phyloP scores from a whole-genome alignment of 2,113 vertebrate genomes.

The Ornithorhynchus anatinus region DNA sequence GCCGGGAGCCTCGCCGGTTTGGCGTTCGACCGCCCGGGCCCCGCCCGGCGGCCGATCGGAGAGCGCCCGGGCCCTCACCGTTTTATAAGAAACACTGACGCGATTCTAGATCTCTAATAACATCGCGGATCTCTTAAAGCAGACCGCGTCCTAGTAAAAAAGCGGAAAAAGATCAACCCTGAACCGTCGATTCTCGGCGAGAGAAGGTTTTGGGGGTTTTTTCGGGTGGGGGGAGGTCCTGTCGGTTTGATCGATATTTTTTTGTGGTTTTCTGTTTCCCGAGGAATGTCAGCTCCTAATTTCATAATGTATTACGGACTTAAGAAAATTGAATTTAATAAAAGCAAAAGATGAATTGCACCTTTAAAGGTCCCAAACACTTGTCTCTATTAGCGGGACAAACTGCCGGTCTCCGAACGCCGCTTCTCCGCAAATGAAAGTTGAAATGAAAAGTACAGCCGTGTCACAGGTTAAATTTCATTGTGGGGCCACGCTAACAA shows the following conservation, averaged over 20 bases:
- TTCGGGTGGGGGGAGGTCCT: no score
- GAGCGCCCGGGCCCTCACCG: conserved; percentile 57
- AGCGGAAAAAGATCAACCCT: conserved; percentile 79
- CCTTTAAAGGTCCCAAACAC: conserved; percentile 85
- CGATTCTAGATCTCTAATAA: conserved; percentile 79
- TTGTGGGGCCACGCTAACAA: conserved; percentile 73
- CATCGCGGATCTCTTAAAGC: conserved; percentile 78
- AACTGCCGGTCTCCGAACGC: conserved; percentile 79
- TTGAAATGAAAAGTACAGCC: conserved; percentile 85
- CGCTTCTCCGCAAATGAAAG: conserved; percentile 80
- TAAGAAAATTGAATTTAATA: conserved; percentile 86
- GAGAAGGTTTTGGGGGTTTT: conserved; percentile 61
- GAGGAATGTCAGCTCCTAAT: conserved; percentile 84
- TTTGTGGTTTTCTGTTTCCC: conserved; percentile 83
- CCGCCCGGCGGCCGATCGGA: no score
- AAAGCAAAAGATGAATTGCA: conserved; percentile 84
- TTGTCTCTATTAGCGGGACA: conserved; percentile 86
- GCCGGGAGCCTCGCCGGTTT: neutral
- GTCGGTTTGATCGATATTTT: conserved; percentile 84
- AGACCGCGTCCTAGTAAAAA: conserved; percentile 78
- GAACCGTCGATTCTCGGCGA: conserved; percentile 78
- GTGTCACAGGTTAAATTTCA: conserved; percentile 83
- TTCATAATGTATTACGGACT: conserved; percentile 82
- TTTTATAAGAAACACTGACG: conserved; percentile 79
- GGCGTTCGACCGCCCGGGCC: no score